Conservation (phyloP, 92 coral and sea anemone species). For the Phenganax marumi region DNA sequence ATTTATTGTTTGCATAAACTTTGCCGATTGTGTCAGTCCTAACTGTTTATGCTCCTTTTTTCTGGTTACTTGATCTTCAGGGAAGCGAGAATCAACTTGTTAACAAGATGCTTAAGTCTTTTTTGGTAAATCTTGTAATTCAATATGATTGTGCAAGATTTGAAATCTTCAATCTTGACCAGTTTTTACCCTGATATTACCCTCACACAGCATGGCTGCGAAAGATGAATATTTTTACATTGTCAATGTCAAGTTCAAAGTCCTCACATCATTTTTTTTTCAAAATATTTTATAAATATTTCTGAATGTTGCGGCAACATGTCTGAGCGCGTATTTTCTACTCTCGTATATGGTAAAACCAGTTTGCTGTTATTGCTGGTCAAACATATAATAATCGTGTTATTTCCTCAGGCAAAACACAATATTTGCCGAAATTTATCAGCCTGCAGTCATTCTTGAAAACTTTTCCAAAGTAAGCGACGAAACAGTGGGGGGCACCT, state of each 20-base stretch:
- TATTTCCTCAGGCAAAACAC: slow-evolving; percentile 3
- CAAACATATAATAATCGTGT: neutral
- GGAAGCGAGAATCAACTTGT: too few species aligned
- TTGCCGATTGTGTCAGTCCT: too few species aligned
- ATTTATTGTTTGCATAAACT: too few species aligned
- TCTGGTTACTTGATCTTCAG: too few species aligned
- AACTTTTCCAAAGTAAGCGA: neutral
- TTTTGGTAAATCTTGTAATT: too few species aligned
- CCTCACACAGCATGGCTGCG: neutral
- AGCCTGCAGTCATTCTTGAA: neutral
- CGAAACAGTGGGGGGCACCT: neutral
- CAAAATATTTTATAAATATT: neutral
- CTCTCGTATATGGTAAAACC: neutral
- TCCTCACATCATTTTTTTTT: neutral
- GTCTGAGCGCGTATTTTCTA: neutral
- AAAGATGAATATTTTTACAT: too few species aligned
- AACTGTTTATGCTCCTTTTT: too few species aligned
- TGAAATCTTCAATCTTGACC: too few species aligned
- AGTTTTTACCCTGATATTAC: neutral
- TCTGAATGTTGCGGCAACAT: neutral
- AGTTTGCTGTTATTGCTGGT: neutral
- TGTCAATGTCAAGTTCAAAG: neutral
- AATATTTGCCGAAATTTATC: neutral
- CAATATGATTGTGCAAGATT: too few species aligned
- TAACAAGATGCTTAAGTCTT: too few species aligned